These are phyloP conservation scores for Microctenopoma steveboyesi DNA, from an alignment of 2,797 vertebrate species.

Conservation along the genomic window DNA sequence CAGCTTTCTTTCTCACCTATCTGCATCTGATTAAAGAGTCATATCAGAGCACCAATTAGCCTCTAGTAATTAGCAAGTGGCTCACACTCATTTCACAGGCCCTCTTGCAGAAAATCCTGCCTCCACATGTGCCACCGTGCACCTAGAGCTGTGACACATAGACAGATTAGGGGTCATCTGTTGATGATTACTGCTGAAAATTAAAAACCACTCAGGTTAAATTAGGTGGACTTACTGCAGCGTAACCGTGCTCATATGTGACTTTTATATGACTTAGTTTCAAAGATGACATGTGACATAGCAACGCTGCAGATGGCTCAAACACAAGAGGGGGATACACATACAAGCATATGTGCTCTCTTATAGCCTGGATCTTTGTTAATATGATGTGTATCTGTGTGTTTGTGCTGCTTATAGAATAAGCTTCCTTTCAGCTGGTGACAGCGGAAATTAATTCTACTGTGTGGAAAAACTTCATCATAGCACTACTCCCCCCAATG, in stretches of 20 bases:
- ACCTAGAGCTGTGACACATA: conserved; percentile 70
- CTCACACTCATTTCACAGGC: conserved; percentile 57
- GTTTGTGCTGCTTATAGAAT: conserved; percentile 45
- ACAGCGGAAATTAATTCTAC: conserved; percentile 56
- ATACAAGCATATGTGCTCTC: conserved; percentile 35
- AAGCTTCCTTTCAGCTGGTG: conserved; percentile 32
- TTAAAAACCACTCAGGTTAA: conserved; percentile 55
- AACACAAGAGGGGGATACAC: conserved; percentile 20
- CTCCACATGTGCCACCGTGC: conserved; percentile 62
- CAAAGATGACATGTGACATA: conserved; percentile 25
- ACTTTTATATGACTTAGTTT: background rate
- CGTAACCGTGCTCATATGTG: conserved; percentile 36
- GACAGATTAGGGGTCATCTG: conserved; percentile 69
- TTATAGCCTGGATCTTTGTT: conserved; percentile 35
- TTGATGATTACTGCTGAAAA: conserved; percentile 62
- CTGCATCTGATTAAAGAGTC: conserved; percentile 12
- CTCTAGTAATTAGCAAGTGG: conserved; percentile 47
- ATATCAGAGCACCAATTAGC: conserved; percentile 45
- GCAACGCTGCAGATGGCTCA: conserved; percentile 46
- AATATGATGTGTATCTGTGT: conserved; percentile 47
- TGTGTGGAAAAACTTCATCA: conserved; percentile 28
- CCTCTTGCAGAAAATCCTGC: conserved; percentile 63
- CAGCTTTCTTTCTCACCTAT: conserved; percentile 20
- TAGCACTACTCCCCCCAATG: conserved; percentile 4
- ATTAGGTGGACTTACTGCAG: conserved; percentile 50